A percentile compares a stretch with the other conserved stretches of the same genome.
These are phyloP conservation scores for Morpho helenor DNA, from an alignment of 2,888 invertebrate species.

Conservation along the genomic window DNA sequence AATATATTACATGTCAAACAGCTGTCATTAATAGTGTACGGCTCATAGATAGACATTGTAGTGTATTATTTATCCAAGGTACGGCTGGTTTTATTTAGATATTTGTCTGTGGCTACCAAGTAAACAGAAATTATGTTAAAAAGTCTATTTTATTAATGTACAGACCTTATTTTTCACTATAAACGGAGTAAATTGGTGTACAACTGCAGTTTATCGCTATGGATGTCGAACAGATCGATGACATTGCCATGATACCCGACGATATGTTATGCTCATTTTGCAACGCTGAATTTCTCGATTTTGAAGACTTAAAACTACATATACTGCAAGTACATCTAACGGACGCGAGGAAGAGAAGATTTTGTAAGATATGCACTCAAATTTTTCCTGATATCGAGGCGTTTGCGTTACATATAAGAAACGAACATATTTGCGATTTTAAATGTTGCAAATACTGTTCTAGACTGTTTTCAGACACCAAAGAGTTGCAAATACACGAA, in stretches of 20 bases:
- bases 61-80: too few relatives aligned
- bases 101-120: too few relatives aligned
- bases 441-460: constrained; percentile 46
- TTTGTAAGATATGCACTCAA: constrained; percentile 46
- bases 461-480: constrained; percentile 38
- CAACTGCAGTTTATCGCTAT: not conserved
- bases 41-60: too few relatives aligned
- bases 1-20: too few relatives aligned
- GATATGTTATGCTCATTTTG: constrained; percentile 50
- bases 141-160: too few relatives aligned
- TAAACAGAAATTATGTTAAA: too few relatives aligned
- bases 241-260: not conserved
- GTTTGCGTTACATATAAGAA: constrained; percentile 47
- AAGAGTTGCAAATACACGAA: constrained; percentile 36
- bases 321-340: constrained; percentile 44
- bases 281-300: constrained; percentile 56
- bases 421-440: constrained; percentile 41
- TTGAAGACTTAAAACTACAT: constrained; percentile 51
- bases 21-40: too few relatives aligned
- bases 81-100: too few relatives aligned
- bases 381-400: constrained; percentile 35
- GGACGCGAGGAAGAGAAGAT: constrained; percentile 15
- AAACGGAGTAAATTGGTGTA: too few relatives aligned
- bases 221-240: constrained; percentile 2
- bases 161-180: too few relatives aligned